Evolutionary conservation across 2,113 vertebrate genomes (phyloP).

Genomic region (Ifrita kowaldi): DNA sequence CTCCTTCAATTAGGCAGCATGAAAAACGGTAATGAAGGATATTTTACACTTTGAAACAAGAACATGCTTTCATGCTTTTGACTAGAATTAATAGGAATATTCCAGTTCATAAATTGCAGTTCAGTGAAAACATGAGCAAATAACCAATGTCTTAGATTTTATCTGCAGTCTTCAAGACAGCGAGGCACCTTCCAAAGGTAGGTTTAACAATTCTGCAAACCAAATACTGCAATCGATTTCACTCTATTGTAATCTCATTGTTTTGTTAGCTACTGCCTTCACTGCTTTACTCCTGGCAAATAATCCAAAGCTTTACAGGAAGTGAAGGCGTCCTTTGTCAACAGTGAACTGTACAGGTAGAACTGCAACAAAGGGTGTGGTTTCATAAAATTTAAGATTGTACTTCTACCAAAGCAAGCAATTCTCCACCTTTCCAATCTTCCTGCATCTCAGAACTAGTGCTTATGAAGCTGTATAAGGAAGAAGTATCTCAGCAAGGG

Average conservation of each 20-base stretch:
- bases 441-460: background rate
- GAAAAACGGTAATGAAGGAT: background rate
- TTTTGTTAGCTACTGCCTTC: background rate
- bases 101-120: background rate
- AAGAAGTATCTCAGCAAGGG: accelerated
- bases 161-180: background rate
- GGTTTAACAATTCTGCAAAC: background rate
- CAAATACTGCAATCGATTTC: background rate
- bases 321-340: background rate
- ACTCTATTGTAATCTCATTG: background rate
- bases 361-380: background rate
- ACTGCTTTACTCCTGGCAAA: background rate
- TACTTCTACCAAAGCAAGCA: background rate
- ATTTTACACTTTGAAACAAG: background rate
- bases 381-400: background rate
- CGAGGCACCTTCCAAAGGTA: accelerated
- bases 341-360: background rate
- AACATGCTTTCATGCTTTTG: background rate
- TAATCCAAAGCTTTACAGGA: background rate
- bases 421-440: background rate
- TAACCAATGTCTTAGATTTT: background rate
- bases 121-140: background rate
- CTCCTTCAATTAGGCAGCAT: background rate
- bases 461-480: background rate
- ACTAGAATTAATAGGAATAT: background rate